Evolutionary conservation across 2,888 invertebrate genomes (phyloP), one percentile per base, ranked within the genome.

Genomic region (Bruchidius siliquastri): DNA sequence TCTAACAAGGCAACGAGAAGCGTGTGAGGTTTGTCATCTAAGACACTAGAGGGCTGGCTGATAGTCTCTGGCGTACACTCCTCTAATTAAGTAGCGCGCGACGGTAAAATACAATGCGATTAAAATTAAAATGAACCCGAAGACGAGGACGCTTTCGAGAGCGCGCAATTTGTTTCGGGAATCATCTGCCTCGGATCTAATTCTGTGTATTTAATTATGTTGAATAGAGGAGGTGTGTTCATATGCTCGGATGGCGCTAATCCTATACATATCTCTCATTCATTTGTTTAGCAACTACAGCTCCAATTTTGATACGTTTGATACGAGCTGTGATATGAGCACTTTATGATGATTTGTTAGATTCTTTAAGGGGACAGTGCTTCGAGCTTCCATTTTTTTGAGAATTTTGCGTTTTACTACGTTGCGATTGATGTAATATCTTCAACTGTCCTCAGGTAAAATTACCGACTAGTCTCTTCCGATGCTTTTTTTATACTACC

Each of bases 61-160:
- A 49, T 49, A 49, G 49, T 49, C 49, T 49, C 49, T 13, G 10
- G 49, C 49, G 49, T 49, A 13, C 18, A 49, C 10, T 49, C 49
- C 13, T 49, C 49, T 49, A 49, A 49, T 49, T 49, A 49, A 49
- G 49, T 49, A 49, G 49, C 3, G 1, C 49, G 49, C 49, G 49
- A 18, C 49, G 18, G 49, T 71, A 71, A 71, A 71, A 71, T 49
- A 32, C 71, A 71, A 71, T 81, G 79, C 81, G 82, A 84, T 84
- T 83, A 82, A 83, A 83, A 82, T 82, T 81, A 76, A 75, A 76
- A 76, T 76, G 75, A 82, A 82, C 80, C 78, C 79, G 76, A 77
- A 75, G 78, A 72, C 74, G 71, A 76, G 74, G 73, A 13, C 49
- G 6, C 6, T 49, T 4, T 49, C 49, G 49, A 49, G 76, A 77